phyloP scores from a whole-genome alignment of 1,140 invertebrate genomes.

The Drosophila arizonae region DNA sequence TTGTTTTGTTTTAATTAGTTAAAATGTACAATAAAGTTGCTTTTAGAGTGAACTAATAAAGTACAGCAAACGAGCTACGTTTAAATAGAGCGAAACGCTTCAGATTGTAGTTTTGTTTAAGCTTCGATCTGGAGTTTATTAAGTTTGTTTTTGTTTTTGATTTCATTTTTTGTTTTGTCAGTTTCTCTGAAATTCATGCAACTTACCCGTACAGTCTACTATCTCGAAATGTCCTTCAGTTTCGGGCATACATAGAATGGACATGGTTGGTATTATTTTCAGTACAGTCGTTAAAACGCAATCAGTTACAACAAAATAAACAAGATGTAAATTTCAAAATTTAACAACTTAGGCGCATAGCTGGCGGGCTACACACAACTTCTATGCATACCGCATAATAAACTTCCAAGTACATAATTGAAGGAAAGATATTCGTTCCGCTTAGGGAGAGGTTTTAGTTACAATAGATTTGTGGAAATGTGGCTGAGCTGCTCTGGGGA shows the following conservation, averaged over 20 bases:
- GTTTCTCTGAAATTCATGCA: conserved; percentile 72
- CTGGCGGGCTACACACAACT: conserved; percentile 11
- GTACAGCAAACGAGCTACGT: conserved; percentile 76
- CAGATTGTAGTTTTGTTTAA: conserved; percentile 46
- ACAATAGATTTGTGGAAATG: conserved; percentile 8
- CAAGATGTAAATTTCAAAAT: conserved; percentile 37
- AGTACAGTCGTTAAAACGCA: conserved; percentile 34
- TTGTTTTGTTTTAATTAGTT: conserved; percentile 37
- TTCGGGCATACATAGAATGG: conserved; percentile 56
- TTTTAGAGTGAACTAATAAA: conserved; percentile 77
- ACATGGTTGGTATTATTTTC: conserved; percentile 51
- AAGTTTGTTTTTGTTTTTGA: conserved; percentile 36
- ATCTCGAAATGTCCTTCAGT: conserved; percentile 87
- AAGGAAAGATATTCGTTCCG: conserved; percentile 28
- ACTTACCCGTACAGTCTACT: conserved; percentile 91
- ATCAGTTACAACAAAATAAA: conserved; percentile 44
- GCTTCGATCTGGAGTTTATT: conserved; percentile 49
- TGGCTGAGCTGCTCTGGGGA: conserved; percentile 25
- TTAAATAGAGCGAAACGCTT: conserved; percentile 65
- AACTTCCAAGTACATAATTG: conserved; percentile 64
- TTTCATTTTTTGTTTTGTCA: conserved; percentile 33
- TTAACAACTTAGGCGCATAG: conserved; percentile 20
- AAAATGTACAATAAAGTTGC: conserved; percentile 51
- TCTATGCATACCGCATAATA: conserved; percentile 71
- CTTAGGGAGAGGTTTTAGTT: conserved; percentile 15